phyloP scores from a whole-genome alignment of 2,113 vertebrate genomes.

The Herpetotheres cachinnans region DNA sequence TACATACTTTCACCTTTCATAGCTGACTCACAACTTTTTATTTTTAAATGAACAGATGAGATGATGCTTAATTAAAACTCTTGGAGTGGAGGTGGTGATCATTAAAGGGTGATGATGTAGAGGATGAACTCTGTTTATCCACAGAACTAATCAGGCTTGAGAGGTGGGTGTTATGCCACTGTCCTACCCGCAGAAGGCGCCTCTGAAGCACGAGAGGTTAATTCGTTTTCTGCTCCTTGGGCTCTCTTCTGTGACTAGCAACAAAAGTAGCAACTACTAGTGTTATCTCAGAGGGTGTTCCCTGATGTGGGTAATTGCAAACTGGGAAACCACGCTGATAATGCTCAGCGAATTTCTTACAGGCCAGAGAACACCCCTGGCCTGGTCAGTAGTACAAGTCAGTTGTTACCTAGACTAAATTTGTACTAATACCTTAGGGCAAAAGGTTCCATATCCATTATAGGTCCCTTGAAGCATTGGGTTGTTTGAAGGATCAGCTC shows the following conservation, averaged over 20 bases:
- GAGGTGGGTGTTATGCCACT: neutral
- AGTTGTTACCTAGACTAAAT: neutral
- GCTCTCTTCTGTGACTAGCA: slow-evolving; percentile 17
- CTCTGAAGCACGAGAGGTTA: slow-evolving; percentile 32
- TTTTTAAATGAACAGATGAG: neutral
- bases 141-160: neutral
- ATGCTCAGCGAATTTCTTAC: neutral
- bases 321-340: neutral
- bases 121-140: neutral
- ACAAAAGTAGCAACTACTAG: slow-evolving; percentile 29
- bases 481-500: slow-evolving; percentile 6
- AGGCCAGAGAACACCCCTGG: neutral
- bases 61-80: slow-evolving; percentile 8
- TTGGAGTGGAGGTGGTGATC: neutral
- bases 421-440: neutral
- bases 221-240: neutral
- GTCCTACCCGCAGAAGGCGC: neutral
- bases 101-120: slow-evolving; percentile 30
- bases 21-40: neutral
- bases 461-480: neutral
- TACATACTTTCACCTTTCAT: neutral
- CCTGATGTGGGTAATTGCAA: neutral
- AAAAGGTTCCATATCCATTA: neutral
- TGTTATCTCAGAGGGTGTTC: slow-evolving; percentile 1
- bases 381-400: neutral